Evolutionary conservation across 2,113 vertebrate genomes (phyloP), one percentile per base, ranked within the genome.

Genomic region (Paracanthobrama guichenoti): DNA sequence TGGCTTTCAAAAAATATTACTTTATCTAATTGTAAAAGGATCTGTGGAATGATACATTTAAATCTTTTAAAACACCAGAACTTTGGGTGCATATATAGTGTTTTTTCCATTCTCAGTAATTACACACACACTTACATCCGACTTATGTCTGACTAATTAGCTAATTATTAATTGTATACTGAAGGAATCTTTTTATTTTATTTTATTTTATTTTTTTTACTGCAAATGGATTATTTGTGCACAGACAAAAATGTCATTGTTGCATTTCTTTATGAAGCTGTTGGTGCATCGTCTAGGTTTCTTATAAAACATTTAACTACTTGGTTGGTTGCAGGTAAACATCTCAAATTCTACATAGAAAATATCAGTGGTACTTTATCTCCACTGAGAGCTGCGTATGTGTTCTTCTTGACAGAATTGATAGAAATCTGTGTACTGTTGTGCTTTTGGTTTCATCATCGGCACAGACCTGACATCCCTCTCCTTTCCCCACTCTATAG

Each of bases 1-100:
- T 67, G 53, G 8, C 46, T 59, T 84, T 71, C 83, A 69, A 84
- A 79, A 78, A 84, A 84, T 84, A 78, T 55, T 6, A 11, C 74
- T 78, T 26, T 42, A 67, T 79, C 62, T 77, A n/a, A 80, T 67
- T 18, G 20, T 64, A 80, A 75, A 71, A 50, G 64, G 79, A 71
- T 69, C 46, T 50, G 14, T 26, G 42, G 60, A 67, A 81, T 69
- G 18, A 67, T 28, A 67, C 53, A 22, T 66, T 31, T 39, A n/a
- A 6, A 18, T 22, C 0, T 5, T 10, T 10, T 8, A 31, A 28
- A 76, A 22, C 31, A 42, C 9, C 28, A 31, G 46, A 16, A 20
- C 26, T 55, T 75, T 75, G 18, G 18, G 20, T 11, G 4, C 9
- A 39, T 76, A 11, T 76, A 11, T 76, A 6, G 46, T 18, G 1